Evolutionary conservation across 2,888 invertebrate genomes (phyloP), one percentile per base, ranked within the genome.

Genomic region (Temnothorax ravouxi): DNA sequence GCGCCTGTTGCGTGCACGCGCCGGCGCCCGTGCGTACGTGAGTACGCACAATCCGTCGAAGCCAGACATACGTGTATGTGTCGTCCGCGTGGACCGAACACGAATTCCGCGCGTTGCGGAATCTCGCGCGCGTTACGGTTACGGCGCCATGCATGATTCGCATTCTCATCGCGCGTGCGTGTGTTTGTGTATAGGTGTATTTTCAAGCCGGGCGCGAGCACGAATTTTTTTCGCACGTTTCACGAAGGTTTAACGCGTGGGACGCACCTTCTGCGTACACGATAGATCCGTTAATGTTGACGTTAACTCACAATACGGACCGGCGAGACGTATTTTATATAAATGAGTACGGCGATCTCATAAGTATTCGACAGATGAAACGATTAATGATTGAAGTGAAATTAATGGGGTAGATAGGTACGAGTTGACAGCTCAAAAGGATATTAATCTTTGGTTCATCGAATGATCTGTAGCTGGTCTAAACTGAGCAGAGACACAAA

Each of bases 1-100:
- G 62, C 69, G 59, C 71, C 77, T 77, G 75, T 62, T 64, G 76
- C 56, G 52, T 47, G 59, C 62, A 11, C 52, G 44, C 50, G 9
- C 15, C n/a, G n/a, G n/a, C n/a, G n/a, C n/a, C n/a, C 66, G 29
- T 25, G 29, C 77, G 34, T 56, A 69, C 72, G 21, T 54, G 64
- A 64, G 77, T 79, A 79, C 38, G 72, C 80, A 29, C 15, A 3
- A 29, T 13, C 66, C 76, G n/a, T 8, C 54, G 34, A 47, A 21
- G 47, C 69, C 21, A 44, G 56, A 38, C 15, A 9, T 21, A 59
- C 11, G 5, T n/a, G 47, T 59, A 18, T 21, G 15, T 21, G 56
- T 47, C 44, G 34, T 59, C 69, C 69, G 44, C 47, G 18, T 47
- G 29, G 21, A 67, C 29, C 29, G 11, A 41, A 11, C 54, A 3